Percentiles rank a stretch among this genome's conserved stretches.
Conservation (phyloP, 2,888 invertebrate species). For the Sphaeridia pumilis region DNA sequence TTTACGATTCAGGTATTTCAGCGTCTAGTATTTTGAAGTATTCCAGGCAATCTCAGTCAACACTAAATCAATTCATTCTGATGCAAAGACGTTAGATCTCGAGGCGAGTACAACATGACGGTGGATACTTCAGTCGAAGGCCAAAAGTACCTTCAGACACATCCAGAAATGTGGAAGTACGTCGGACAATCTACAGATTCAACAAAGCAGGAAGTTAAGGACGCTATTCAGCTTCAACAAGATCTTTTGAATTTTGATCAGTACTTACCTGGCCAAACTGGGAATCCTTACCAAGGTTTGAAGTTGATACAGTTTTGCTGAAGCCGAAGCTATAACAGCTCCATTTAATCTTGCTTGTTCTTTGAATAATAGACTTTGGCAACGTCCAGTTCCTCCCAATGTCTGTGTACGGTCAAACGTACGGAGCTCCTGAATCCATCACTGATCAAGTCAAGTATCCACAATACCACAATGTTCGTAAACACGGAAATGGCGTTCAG, state of each 20-base stretch:
- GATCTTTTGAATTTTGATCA: too few relatives aligned
- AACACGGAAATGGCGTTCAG: conserved; percentile 30
- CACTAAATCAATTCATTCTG: not conserved
- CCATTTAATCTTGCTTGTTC: too few relatives aligned
- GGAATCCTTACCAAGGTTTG: too few relatives aligned
- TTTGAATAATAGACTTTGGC: not conserved
- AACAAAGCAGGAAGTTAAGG: too few relatives aligned
- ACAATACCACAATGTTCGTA: conserved; percentile 27
- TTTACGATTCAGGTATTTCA: conserved; percentile 63
- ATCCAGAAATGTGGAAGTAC: conserved; percentile 39
- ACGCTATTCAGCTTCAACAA: too few relatives aligned
- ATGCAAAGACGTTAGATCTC: conserved; percentile 39
- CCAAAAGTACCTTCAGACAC: conserved; percentile 41
- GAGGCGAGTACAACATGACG: conserved; percentile 41
- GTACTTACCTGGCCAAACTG: too few relatives aligned
- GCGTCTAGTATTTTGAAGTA: not conserved
- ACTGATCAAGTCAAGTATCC: conserved; percentile 31
- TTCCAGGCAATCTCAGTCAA: not conserved
- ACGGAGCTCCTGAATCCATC: conserved; percentile 22
- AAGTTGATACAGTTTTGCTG: too few relatives aligned
- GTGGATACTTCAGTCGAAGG: conserved; percentile 44
- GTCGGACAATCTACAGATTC: too few relatives aligned
- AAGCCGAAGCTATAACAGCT: too few relatives aligned
- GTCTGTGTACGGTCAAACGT: not conserved
- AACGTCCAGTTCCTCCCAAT: not conserved